These are phyloP conservation scores for Tragelaphus strepsiceros DNA, from an alignment of 2,113 vertebrate genomes.

Conservation along the genomic window DNA sequence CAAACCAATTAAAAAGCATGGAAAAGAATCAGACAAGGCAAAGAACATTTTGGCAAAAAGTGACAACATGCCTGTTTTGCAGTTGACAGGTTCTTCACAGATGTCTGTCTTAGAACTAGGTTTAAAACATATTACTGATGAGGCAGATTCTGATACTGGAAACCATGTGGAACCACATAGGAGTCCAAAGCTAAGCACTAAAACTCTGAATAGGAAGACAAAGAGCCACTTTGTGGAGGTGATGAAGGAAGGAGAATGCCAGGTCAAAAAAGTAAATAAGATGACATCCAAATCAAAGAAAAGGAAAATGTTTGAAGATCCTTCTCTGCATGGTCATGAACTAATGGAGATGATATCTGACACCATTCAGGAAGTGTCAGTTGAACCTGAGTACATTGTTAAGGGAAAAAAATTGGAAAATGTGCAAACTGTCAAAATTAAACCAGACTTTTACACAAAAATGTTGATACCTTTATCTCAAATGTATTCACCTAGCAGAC, in stretches of 20 bases:
- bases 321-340: slow-evolving; percentile 26
- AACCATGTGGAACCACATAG: not conserved
- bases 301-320: not conserved
- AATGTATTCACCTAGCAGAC: not conserved
- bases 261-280: not conserved
- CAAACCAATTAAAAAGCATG: slow-evolving; percentile 12
- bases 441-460: slow-evolving; percentile 44
- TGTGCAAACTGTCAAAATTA: not conserved
- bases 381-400: not conserved
- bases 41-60: slow-evolving; percentile 49
- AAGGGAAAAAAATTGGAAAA: slow-evolving; percentile 32
- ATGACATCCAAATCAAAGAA: not conserved
- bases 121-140: slow-evolving; percentile 1
- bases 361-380: not conserved
- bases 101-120: slow-evolving; percentile 18
- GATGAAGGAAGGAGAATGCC: slow-evolving; percentile 1
- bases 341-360: not conserved
- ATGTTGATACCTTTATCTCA: slow-evolving; percentile 19
- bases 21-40: slow-evolving; percentile 53
- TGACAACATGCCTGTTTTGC: slow-evolving; percentile 35
- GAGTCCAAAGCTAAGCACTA: not conserved
- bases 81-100: slow-evolving; percentile 17
- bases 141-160: slow-evolving; percentile 10
- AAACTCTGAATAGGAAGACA: not conserved
- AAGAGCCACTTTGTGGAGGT: not conserved